phyloP scores from a whole-genome alignment of 2,797 vertebrate species.

The Helarctos malayanus region DNA sequence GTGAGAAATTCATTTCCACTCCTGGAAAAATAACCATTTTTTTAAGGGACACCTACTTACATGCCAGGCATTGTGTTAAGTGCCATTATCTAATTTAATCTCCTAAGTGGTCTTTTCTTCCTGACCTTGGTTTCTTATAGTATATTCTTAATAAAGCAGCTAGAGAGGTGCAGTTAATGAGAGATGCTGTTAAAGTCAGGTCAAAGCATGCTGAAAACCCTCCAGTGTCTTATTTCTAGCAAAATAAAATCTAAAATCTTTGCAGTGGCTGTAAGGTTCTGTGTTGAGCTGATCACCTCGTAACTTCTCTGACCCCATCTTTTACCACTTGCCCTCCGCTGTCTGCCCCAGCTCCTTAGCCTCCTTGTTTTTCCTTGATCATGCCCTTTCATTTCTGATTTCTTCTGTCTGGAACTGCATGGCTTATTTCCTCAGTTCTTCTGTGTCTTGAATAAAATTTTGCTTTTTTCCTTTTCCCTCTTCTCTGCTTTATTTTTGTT shows the following conservation, averaged over 20 bases:
- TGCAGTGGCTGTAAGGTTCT: background rate
- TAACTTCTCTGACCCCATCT: background rate
- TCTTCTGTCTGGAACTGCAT: background rate
- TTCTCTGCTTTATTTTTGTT: background rate
- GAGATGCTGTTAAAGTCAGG: background rate
- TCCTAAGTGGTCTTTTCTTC: background rate
- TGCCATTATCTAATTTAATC: background rate
- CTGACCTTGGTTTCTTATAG: background rate
- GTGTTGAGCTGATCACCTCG: background rate
- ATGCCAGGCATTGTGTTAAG: conserved; percentile 20
- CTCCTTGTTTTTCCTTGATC: background rate
- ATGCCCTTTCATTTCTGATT: conserved; percentile 13
- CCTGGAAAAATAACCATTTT: background rate
- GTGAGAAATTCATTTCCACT: background rate
- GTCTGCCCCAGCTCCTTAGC: background rate
- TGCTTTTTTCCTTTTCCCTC: background rate
- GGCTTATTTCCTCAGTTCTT: background rate
- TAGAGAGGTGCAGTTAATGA: background rate
- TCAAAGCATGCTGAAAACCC: background rate
- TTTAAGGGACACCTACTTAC: background rate
- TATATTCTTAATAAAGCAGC: conserved; percentile 3
- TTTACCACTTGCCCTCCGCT: background rate
- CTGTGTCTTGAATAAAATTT: background rate
- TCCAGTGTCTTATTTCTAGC: background rate
- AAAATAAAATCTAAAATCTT: conserved; percentile 5